Conservation (phyloP, 2,113 vertebrate species). For the Stigmatopora argus region DNA sequence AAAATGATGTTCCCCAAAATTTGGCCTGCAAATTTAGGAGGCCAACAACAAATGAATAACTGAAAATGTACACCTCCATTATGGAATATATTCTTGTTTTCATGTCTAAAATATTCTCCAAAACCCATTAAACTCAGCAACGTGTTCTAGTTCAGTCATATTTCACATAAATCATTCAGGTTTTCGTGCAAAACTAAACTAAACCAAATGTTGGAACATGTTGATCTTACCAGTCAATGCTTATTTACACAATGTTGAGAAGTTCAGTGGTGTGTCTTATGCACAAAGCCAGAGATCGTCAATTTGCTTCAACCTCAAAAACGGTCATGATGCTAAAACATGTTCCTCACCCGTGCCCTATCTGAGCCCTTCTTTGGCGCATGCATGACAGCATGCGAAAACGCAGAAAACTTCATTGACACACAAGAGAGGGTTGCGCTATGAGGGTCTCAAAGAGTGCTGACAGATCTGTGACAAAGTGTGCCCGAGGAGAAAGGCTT, state of each 20-base stretch:
- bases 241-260: not conserved
- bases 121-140: no score
- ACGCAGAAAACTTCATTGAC: constrained; percentile 31
- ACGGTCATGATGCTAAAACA: not conserved
- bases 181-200: not conserved
- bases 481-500: constrained; percentile 35
- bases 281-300: not conserved
- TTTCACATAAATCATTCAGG: not conserved
- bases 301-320: not conserved
- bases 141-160: no score
- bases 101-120: no score
- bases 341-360: not conserved
- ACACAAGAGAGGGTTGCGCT: constrained; percentile 29
- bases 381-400: constrained; percentile 13
- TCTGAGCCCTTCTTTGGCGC: not conserved
- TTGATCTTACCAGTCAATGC: not conserved
- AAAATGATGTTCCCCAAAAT: not conserved
- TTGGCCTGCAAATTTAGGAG: not conserved
- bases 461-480: constrained; percentile 55
- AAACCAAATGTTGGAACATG: not conserved
- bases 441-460: constrained; percentile 34
- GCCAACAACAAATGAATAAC: not conserved
- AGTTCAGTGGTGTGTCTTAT: not conserved
- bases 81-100: not conserved
- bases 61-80: not conserved